These are phyloP conservation scores for Scaptomyza graminum DNA, from an alignment of 1,140 invertebrate species.

Conservation along the genomic window DNA sequence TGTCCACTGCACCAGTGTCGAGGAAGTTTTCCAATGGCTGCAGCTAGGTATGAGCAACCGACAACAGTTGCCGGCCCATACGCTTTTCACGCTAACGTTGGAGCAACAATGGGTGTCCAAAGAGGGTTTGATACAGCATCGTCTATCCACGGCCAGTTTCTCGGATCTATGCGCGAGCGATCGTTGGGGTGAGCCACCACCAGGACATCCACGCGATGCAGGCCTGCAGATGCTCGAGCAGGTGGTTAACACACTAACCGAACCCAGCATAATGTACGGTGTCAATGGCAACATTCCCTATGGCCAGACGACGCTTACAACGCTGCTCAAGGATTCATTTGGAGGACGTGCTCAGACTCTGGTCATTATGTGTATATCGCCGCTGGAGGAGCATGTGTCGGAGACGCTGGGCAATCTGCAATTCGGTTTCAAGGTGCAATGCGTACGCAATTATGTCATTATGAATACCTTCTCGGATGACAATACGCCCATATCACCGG, in stretches of 20 bases:
- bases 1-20: conserved; percentile 85
- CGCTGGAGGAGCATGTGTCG: conserved; percentile 86
- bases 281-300: conserved; percentile 85
- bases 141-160: conserved; percentile 88
- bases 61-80: conserved; percentile 81
- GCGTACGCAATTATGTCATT: conserved; percentile 88
- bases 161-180: conserved; percentile 87
- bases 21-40: conserved; percentile 86
- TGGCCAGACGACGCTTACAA: conserved; percentile 87
- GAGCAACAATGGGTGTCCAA: conserved; percentile 87
- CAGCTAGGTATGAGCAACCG: conserved; percentile 84
- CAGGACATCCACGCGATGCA: conserved; percentile 84
- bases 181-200: conserved; percentile 84
- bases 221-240: conserved; percentile 87
- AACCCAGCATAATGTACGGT: conserved; percentile 85
- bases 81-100: conserved; percentile 88
- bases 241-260: conserved; percentile 86
- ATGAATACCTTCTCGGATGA: conserved; percentile 88
- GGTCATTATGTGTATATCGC: conserved; percentile 87
- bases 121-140: conserved; percentile 84
- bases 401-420: conserved; percentile 87
- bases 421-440: conserved; percentile 86
- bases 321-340: conserved; percentile 88
- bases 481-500: conserved; percentile 85
- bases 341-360: conserved; percentile 88